Evolutionary conservation across 2,113 vertebrate genomes (phyloP), one percentile per base, ranked within the genome.

Genomic region (Alligator mississippiensis): DNA sequence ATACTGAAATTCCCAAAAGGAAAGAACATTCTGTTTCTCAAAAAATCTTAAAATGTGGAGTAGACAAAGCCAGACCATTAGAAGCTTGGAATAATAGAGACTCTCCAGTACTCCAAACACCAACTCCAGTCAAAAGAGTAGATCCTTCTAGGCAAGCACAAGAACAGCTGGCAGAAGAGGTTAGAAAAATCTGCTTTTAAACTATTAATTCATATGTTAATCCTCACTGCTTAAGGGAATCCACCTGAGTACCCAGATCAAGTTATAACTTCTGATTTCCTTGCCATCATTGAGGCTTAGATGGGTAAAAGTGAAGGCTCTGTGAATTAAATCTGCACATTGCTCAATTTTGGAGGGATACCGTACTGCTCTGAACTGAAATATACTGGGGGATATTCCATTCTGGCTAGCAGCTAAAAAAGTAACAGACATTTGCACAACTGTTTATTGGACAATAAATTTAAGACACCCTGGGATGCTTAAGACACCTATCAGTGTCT

Each of bases 91-190:
- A 85, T 24, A 90, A 79, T 60, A 60, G 9, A 87, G 83, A 24
- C 55, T 79, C 59, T 79, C 27, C 19, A 91, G 4, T 18, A 28
- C 47, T 3, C 19, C 77, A 55, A 62, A 13, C 11, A 27, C 9
- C 55, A 11, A 76, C 30, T 28, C 15, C 59, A 58, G 25, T 82
- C 22, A 58, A 72, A 80, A 81, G 75, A 17, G 82, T 89, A 3
- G 60, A 96, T 28, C 10, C 12, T 24, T 88, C 97, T 66, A 64
- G 95, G 66, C 96, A 94, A 91, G 90, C 93, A 78, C 91, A 76
- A 92, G 97, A 98, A 54, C 85, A 95, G 19, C 80, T 98, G 74
- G 97, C 96, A 83, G 98, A 98, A 93, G 87, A 97, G 97, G 98
- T 98, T 89, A 95, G 94, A 66, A 93, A 88, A 54, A 87, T 6